Evolutionary conservation across 2,888 invertebrate genomes (phyloP), one percentile per base, ranked within the genome.

Genomic region (Sclerodermus sp.): DNA sequence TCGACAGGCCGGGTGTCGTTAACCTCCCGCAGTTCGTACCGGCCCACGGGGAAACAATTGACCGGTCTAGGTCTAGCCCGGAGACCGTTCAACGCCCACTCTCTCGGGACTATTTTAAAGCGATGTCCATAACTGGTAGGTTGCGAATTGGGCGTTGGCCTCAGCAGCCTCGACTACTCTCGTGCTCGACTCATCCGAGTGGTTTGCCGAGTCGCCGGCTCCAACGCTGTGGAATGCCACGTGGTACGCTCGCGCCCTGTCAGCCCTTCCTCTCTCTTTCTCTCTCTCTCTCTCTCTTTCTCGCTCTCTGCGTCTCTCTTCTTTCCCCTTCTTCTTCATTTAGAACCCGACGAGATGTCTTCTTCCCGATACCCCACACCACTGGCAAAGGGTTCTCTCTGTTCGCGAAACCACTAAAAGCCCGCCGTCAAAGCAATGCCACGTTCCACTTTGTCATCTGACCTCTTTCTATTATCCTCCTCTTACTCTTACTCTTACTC

Each of bases 1-100:
- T 71, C 71, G 71, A 71, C 71, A 71, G 67, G 59, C 67, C 58
- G 61, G 42, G 72, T 74, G 74, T 75, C 74, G 64, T 75, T 74
- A 71, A 75, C 74, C 74, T 71, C 65, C 52, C 56, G 67, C 62
- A 53, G 51, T 50, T 59, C 51, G 56, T 62, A 58, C 51, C 38
- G 43, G 29, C 29, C 53, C 57, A 54, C 57, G 51, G 66, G 44
- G 58, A 70, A 73, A 64, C 66, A 68, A 71, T 73, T 71, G 73
- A 69, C 67, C 68, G 55, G 44, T 60, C 60, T 62, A 67, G 64
- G 57, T 57, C 51, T 66, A 66, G 61, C 13, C 12, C 10, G 8
- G 2, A 3, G 12, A 17, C 5, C 12, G 32, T 29, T 18, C 36
- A 45, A 46, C 58, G 53, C 56, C 53, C 57, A 63, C 61, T 58